Percentiles rank a stretch among this genome's conserved stretches.
Conservation (phyloP, 2,888 invertebrate species). For the Gnatocerus cornutus region DNA sequence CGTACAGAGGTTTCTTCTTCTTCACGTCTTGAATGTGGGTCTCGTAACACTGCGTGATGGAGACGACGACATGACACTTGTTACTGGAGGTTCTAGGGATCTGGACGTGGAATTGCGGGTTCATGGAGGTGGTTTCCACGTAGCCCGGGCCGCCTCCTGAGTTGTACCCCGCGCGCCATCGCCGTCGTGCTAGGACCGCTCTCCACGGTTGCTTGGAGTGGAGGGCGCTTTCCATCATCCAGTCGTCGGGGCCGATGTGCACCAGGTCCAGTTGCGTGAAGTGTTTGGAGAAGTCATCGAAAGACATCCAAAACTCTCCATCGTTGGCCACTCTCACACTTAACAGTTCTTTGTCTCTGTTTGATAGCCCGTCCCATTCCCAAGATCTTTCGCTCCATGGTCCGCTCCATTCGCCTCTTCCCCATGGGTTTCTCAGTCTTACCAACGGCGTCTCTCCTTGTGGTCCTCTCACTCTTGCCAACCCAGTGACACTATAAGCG, state of each 20-base stretch:
- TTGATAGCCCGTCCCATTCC: constrained; percentile 80
- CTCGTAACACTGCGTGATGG: constrained; percentile 80
- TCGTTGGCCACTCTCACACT: constrained; percentile 78
- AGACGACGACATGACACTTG: constrained; percentile 83
- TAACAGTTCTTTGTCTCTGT: constrained; percentile 77
- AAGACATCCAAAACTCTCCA: constrained; percentile 84
- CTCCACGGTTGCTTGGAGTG: constrained; percentile 82
- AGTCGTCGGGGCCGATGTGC: constrained; percentile 85
- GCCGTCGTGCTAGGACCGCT: constrained; percentile 79
- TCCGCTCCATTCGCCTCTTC: constrained; percentile 80
- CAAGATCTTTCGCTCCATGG: constrained; percentile 81
- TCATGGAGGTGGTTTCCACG: constrained; percentile 78
- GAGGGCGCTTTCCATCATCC: constrained; percentile 80
- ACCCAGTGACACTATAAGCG: constrained; percentile 82
- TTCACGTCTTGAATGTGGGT: constrained; percentile 70
- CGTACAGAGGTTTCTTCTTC: constrained; percentile 74
- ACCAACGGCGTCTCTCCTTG: constrained; percentile 76
- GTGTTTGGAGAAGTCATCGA: constrained; percentile 79
- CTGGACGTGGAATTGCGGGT: constrained; percentile 82
- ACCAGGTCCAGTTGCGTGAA: constrained; percentile 82
- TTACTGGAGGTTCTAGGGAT: constrained; percentile 77
- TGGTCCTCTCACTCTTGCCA: constrained; percentile 78
- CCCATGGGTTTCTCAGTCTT: constrained; percentile 80
- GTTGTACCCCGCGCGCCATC: constrained; percentile 81
- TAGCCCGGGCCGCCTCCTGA: constrained; percentile 81